These are phyloP conservation scores for Amphiprion percula DNA, from an alignment of 2,113 vertebrate genomes.

Conservation along the genomic window DNA sequence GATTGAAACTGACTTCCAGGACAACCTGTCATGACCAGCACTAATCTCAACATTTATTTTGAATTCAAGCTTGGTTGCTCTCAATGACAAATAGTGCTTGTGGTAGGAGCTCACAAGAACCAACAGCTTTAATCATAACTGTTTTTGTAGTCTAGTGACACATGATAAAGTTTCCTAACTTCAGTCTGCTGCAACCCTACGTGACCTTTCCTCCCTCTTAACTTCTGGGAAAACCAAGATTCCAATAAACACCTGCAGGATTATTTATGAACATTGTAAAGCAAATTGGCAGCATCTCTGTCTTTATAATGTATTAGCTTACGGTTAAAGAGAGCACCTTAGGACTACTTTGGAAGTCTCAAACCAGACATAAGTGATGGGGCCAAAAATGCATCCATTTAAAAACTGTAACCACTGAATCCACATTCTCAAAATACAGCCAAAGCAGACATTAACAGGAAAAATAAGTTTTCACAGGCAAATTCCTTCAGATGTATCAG, in stretches of 20 bases:
- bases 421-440: conserved; percentile 37
- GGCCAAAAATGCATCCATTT: conserved; percentile 50
- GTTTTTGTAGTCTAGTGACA: conserved; percentile 49
- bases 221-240: conserved; percentile 23
- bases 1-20: conserved; percentile 72
- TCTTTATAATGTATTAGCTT: conserved; percentile 37
- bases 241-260: conserved; percentile 40
- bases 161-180: conserved; percentile 23
- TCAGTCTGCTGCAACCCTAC: conserved; percentile 34
- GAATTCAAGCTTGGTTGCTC: conserved; percentile 46
- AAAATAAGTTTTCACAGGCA: conserved; percentile 17
- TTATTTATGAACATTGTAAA: conserved; percentile 53
- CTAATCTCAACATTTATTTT: conserved; percentile 74
- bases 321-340: conserved; percentile 23
- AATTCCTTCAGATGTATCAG: conserved; percentile 19
- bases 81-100: conserved; percentile 31
- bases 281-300: conserved; percentile 33
- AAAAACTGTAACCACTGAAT: conserved; percentile 31
- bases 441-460: conserved; percentile 46
- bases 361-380: conserved; percentile 49
- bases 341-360: conserved; percentile 49
- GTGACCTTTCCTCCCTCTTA: conserved; percentile 23
- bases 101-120: conserved; percentile 1
- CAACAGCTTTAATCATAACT: conserved; percentile 4
- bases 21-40: conserved; percentile 68